Base-by-base conservation (phyloP, 2,113 vertebrate genomes). In the Lutjanus erythropterus region DNA sequence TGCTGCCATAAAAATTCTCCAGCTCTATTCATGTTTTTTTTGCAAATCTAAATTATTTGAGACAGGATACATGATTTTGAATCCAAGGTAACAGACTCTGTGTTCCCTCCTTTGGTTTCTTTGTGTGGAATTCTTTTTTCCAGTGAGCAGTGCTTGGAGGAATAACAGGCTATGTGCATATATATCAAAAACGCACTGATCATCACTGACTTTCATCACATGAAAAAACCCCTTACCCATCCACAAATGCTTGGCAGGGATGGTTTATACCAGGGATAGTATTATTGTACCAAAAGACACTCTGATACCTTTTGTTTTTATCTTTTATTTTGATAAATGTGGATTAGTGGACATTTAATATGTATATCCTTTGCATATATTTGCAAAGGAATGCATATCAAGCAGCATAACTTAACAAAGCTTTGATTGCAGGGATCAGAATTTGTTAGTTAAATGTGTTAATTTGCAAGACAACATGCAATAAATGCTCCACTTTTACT, bases 21-120 rank as follows among this genome's bases (percentile, higher is more conserved):
- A 71, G 71, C 69, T 81, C 35, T 70, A 47, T 50, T 12, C 37
- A 55, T 5, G 14, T 71, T 70, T 75, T n/a, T 65, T 80, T 73
- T 55, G 69, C 60, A 53, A n/a, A 76, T 78, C 19, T 21, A 80
- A 87, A 81, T 49, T 37, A 29, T 53, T 25, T 67, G 50, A 76
- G 56, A 61, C 52, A 67, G 60, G 64, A 65, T 80, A 70, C 62
- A 59, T 55, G 18, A 5, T 5, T 83, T 77, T 71, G 58, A 79
- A n/a, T 73, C 71, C 55, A 85, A 74, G 31, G 7, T 31, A 69
- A 71, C 49, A 77, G 55, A 75, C 25, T 73, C 37, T 35, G 21
- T 73, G 59, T 60, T 74, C 27, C 33, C 41, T 44, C 49, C 27
- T 61, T 72, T 56, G 53, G 67, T 37, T 49, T 47, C 25, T 2